Base-by-base conservation (phyloP, 2,888 invertebrate genomes). In the Orthosia cruda region DNA sequence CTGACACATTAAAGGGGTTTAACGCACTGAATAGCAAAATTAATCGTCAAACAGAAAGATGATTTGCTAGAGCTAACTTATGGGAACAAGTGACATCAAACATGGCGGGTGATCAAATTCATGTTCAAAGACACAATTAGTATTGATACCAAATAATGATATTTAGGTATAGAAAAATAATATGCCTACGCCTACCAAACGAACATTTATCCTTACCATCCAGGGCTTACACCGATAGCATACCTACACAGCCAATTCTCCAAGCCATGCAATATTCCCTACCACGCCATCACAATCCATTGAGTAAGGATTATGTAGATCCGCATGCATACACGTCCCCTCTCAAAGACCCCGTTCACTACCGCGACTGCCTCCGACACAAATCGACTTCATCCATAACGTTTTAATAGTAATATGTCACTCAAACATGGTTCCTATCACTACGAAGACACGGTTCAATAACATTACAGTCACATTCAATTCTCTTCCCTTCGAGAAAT, bases 231-330 rank as follows among this genome's bases (percentile, higher is more conserved):
- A 16, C 40, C 52, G 57, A 58, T 68, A 26, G n/a, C 50, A 73
- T 63, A 20, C 40, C 40, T 32, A 65, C 61, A 61, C n/a, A 61
- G 45, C 55, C 62, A 64, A 79, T 55, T 55, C 54, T 59, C 74
- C 32, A 47, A 66, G 62, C 54, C n/a, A 67, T 79, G 73, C 64
- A 77, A 81, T 85, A 78, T 81, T 71, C 61, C 54, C 54, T 32
- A 40, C 75, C 50, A 23, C 23, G 15, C 66, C 26, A 77, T 69
- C 63, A 75, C 68, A 66, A 81, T 52, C 64, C 72, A 71, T 71
- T 76, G 74, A 78, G 72, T 65, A 62, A 71, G 73, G 81, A 78
- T 81, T 85, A 77, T 72, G 74, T 65, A 71, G 78, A 80, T 80
- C 74, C 74, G 61, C 65, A 69, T 77, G 66, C 81, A 81, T 66